These are phyloP conservation scores for Lordiphosa collinella DNA, from an alignment of 1,140 invertebrate species.

Conservation along the genomic window DNA sequence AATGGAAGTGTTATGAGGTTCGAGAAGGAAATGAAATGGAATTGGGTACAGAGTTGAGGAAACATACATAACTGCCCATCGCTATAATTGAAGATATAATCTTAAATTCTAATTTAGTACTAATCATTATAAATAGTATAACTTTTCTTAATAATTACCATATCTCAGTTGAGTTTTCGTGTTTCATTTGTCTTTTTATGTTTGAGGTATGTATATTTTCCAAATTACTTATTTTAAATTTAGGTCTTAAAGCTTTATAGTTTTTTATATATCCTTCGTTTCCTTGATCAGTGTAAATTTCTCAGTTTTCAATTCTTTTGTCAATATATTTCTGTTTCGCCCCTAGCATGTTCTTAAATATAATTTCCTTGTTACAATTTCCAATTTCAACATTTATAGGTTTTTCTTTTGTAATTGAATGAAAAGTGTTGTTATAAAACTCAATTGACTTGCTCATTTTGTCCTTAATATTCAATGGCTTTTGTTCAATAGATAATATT, in stretches of 20 bases:
- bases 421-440: not conserved
- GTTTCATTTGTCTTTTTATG: too few relatives aligned
- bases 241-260: constrained; percentile 25
- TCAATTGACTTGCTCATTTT: constrained; percentile 12
- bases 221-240: too few relatives aligned
- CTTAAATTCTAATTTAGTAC: too few relatives aligned
- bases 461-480: constrained; percentile 1
- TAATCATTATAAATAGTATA: too few relatives aligned
- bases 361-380: constrained; percentile 7
- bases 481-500: constrained; percentile 21
- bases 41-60: too few relatives aligned
- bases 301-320: constrained; percentile 3
- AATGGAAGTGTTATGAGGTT: too few relatives aligned
- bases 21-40: too few relatives aligned
- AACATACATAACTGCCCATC: too few relatives aligned
- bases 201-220: too few relatives aligned
- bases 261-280: constrained; percentile 21
- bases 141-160: too few relatives aligned
- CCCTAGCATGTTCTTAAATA: constrained; percentile 7
- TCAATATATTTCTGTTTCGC: constrained; percentile 9
- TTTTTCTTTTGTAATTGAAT: constrained; percentile 1
- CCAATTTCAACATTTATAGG: constrained; percentile 5
- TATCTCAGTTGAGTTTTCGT: too few relatives aligned
- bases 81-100: too few relatives aligned
- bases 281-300: constrained; percentile 5